Conservation (phyloP, 2,888 invertebrate species). For the Tetranychus piercei region DNA sequence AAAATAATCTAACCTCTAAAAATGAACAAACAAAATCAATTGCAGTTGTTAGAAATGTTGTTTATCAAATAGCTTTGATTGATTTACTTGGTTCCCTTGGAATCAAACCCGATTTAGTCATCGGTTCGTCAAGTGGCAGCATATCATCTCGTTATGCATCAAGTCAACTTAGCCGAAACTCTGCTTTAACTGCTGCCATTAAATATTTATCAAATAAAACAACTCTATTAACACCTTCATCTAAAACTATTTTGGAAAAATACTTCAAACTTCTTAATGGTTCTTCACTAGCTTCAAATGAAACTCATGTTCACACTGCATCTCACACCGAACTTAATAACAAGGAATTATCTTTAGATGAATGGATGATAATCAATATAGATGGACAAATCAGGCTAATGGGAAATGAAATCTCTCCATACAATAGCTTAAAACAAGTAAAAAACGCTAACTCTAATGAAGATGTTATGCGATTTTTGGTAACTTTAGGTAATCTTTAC, state of each 20-base stretch:
- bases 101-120: constrained; percentile 36
- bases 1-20: constrained; percentile 25
- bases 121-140: constrained; percentile 33
- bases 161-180: constrained; percentile 37
- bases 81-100: constrained; percentile 34
- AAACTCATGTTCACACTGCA: not conserved
- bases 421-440: no score
- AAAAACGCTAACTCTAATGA: not conserved
- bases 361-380: not conserved
- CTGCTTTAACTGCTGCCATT: constrained; percentile 38
- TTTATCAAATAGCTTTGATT: constrained; percentile 38
- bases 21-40: not conserved
- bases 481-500: constrained; percentile 62
- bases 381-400: not conserved
- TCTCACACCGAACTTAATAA: not conserved
- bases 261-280: not conserved
- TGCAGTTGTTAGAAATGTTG: not conserved
- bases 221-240: not conserved
- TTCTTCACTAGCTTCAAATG: not conserved
- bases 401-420: not conserved
- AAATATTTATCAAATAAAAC: constrained; percentile 30
- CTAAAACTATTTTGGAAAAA: not conserved
- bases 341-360: not conserved
- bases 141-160: constrained; percentile 40
- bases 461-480: constrained; percentile 52